Evolutionary conservation across 1,140 invertebrate species (phyloP), one percentile per base, ranked within the genome.

Genomic region (Musca vetustissima): DNA sequence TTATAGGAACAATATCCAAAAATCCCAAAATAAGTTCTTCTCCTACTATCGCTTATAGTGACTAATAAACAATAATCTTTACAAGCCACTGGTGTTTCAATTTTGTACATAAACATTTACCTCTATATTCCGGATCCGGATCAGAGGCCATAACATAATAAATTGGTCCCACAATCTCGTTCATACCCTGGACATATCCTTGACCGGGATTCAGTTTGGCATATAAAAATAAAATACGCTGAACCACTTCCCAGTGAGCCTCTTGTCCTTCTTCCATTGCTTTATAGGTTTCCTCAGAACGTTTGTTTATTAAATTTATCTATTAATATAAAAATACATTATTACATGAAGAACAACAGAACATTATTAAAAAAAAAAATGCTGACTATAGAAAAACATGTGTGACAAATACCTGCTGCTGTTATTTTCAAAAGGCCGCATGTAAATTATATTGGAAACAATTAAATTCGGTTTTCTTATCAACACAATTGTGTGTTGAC

Each of bases 121-220:
- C 88, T 88, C 92, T 87, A 86, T 89, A 94, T 66, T 89, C 86
- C n/a, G 85, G 74, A 83, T 95, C 88, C 4, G 93, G 88, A 87
- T 99, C 95, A 50, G 89, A 92, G 15, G 97, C 96, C 85, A 99
- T 97, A 8, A 94, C 92, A 83, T 98, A 97, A 85, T 99, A 99
- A 75, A 99, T 97, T 19, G 97, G 97, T 0, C 97, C 98, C 69
- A 99, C 91, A 73, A 99, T 98, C 85, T 99, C 98, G 86, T 99
- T 99, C 97, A 99, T 99, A 69, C 98, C 97, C 84, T 99, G 96
- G 0, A 98, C 96, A 84, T 99, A 99, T 4, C 95, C 91, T 82
- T 98, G 95, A 1, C 97, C 97, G 4, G 97, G 96, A 87, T 99
- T 99, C 2, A 99, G 87, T 85, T 99, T 99, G 0, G 96, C 95